Evolutionary conservation across 2,888 invertebrate species (phyloP).

Genomic region (Ichneumon xanthorius): DNA sequence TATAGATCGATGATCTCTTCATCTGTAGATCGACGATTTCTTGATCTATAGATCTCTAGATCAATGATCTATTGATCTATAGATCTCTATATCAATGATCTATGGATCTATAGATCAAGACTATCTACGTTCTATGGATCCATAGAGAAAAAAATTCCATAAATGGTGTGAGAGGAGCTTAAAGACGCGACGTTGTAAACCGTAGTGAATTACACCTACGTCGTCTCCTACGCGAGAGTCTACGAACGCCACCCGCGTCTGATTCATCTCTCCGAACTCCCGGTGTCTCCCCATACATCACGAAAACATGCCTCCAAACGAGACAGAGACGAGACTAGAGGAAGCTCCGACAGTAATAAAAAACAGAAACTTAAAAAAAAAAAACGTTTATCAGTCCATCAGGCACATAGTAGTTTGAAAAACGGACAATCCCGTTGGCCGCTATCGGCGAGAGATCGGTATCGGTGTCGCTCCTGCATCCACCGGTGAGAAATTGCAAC

Average conservation of each 20-base stretch:
- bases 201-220: conserved; percentile 57
- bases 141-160: background rate
- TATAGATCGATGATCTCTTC: background rate
- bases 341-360: background rate
- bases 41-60: too few relatives aligned
- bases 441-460: conserved; percentile 48
- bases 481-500: conserved; percentile 36
- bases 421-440: conserved; percentile 12
- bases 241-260: conserved; percentile 42
- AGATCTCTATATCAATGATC: background rate
- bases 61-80: too few relatives aligned
- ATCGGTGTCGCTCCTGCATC: conserved; percentile 59
- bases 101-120: background rate
- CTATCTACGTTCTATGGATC: background rate
- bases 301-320: background rate
- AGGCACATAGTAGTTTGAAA: background rate
- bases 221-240: conserved; percentile 54
- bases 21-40: too few relatives aligned
- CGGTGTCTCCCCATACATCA: conserved; percentile 3
- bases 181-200: background rate
- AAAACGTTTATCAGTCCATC: conserved; percentile 1
- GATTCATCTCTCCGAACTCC: conserved; percentile 54
- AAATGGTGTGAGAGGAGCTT: conserved; percentile 14
- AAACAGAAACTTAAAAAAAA: background rate
- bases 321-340: background rate